A percentile compares a stretch with the other conserved stretches of the same genome.
Conservation (phyloP, 1,140 invertebrate species). For the Apis cerana region DNA sequence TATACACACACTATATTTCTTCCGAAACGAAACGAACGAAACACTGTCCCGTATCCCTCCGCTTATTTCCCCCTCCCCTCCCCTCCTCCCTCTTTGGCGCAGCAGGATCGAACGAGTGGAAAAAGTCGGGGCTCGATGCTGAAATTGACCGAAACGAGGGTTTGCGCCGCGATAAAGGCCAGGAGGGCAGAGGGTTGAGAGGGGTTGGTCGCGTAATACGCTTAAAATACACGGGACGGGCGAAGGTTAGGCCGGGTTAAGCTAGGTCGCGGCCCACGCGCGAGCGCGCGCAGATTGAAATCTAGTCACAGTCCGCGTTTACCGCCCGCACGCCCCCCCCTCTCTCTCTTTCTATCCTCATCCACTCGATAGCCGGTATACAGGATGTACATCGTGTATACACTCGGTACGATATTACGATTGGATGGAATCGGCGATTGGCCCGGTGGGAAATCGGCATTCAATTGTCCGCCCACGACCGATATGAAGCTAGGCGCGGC, state of each 20-base stretch:
- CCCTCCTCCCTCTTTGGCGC: no score
- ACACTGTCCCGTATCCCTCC: no score
- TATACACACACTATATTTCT: background rate
- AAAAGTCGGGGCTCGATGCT: background rate
- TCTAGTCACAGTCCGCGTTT: slow-evolving; percentile 56
- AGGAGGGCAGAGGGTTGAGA: background rate
- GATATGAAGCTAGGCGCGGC: slow-evolving; percentile 62
- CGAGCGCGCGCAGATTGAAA: slow-evolving; percentile 63
- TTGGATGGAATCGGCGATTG: slow-evolving; percentile 74
- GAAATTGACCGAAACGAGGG: slow-evolving; percentile 16
- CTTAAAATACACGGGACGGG: slow-evolving; percentile 49
- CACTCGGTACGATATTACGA: slow-evolving; percentile 71
- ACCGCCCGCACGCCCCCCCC: background rate
- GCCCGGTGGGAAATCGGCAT: slow-evolving; percentile 73
- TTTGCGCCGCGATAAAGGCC: background rate
- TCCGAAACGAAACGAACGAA: background rate
- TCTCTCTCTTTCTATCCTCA: background rate
- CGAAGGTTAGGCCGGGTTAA: slow-evolving; percentile 46
- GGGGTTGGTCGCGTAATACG: slow-evolving; percentile 20
- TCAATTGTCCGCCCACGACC: slow-evolving; percentile 70
- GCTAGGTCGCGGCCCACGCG: slow-evolving; percentile 41
- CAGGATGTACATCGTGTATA: slow-evolving; percentile 63
- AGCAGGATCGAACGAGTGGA: background rate
- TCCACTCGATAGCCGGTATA: slow-evolving; percentile 10
- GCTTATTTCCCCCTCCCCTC: no score